Percentiles rank a stretch among this genome's conserved stretches.
phyloP scores from a whole-genome alignment of 2,888 invertebrate genomes.

The Acanthococcus lagerstroemiae region DNA sequence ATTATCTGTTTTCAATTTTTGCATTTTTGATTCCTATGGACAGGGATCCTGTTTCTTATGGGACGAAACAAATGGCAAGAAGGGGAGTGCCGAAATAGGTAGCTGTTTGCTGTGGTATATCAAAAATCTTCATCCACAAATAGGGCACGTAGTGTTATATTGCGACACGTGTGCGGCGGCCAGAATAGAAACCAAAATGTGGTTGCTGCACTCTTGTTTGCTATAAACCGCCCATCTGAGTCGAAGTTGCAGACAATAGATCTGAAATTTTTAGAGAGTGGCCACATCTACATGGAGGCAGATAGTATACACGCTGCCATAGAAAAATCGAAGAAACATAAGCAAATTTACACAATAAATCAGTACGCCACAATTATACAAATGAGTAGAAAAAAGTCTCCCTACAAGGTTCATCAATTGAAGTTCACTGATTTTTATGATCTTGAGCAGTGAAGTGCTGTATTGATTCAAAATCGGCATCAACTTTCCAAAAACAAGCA shows the following conservation, averaged over 20 bases:
- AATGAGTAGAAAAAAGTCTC: constrained; percentile 34
- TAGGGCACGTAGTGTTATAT: constrained; percentile 10
- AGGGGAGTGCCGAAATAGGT: constrained; percentile 39
- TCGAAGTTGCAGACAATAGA: constrained; percentile 34
- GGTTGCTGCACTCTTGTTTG: constrained; percentile 34
- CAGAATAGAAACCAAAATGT: constrained; percentile 36
- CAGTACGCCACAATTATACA: constrained; percentile 35
- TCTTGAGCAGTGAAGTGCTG: constrained; percentile 28
- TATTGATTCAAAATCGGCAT: constrained; percentile 25
- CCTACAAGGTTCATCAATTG: constrained; percentile 33
- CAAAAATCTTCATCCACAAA: not conserved
- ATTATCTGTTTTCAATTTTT: constrained; percentile 38
- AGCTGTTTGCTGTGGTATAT: constrained; percentile 35
- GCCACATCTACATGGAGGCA: constrained; percentile 37
- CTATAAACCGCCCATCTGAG: constrained; percentile 27
- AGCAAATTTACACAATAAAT: constrained; percentile 33
- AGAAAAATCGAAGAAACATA: constrained; percentile 35
- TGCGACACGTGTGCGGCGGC: constrained; percentile 22
- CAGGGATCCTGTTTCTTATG: constrained; percentile 37
- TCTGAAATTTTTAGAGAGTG: constrained; percentile 37
- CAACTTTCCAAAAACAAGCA: constrained; percentile 11
- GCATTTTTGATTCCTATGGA: constrained; percentile 38
- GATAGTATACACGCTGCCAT: constrained; percentile 37
- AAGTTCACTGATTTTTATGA: constrained; percentile 33
- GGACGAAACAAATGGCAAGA: constrained; percentile 39